A percentile compares a stretch with the other conserved stretches of the same genome.
Conservation (phyloP, 2,113 vertebrate genomes). For the Pachypanchax playfairii region DNA sequence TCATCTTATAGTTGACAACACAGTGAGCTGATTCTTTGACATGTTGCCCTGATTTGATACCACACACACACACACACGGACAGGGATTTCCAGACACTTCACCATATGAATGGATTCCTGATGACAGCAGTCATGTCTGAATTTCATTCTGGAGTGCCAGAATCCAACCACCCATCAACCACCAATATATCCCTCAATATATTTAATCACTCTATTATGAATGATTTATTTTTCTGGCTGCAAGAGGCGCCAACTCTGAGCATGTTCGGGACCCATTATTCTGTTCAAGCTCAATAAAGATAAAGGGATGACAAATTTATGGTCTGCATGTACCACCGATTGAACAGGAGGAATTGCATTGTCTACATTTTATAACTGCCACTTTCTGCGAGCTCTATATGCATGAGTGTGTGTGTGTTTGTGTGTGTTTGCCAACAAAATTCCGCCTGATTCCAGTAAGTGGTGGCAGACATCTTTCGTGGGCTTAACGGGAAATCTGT, state of each 20-base stretch:
- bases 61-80: slow-evolving; percentile 36
- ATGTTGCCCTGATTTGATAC: slow-evolving; percentile 51
- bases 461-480: slow-evolving; percentile 72
- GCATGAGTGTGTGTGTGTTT: too few species aligned
- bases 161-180: slow-evolving; percentile 67
- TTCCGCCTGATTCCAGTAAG: slow-evolving; percentile 76
- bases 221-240: slow-evolving; percentile 70
- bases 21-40: slow-evolving; percentile 39
- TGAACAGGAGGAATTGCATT: slow-evolving; percentile 49
- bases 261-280: slow-evolving; percentile 66
- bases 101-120: slow-evolving; percentile 51
- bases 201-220: slow-evolving; percentile 66
- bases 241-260: slow-evolving; percentile 63
- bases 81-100: slow-evolving; percentile 56
- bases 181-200: slow-evolving; percentile 71
- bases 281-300: slow-evolving; percentile 58
- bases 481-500: slow-evolving; percentile 78
- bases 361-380: slow-evolving; percentile 61
- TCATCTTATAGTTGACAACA: slow-evolving; percentile 17
- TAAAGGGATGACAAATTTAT: slow-evolving; percentile 71
- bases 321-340: slow-evolving; percentile 46
- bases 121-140: slow-evolving; percentile 67
- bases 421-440: slow-evolving; percentile 59
- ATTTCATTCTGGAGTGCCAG: slow-evolving; percentile 60
- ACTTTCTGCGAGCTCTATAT: slow-evolving; percentile 47